Percentiles rank a stretch among this genome's conserved stretches.
Evolutionary conservation across 2,888 invertebrate species (phyloP).

Genomic region (Syrista parreyssii): DNA sequence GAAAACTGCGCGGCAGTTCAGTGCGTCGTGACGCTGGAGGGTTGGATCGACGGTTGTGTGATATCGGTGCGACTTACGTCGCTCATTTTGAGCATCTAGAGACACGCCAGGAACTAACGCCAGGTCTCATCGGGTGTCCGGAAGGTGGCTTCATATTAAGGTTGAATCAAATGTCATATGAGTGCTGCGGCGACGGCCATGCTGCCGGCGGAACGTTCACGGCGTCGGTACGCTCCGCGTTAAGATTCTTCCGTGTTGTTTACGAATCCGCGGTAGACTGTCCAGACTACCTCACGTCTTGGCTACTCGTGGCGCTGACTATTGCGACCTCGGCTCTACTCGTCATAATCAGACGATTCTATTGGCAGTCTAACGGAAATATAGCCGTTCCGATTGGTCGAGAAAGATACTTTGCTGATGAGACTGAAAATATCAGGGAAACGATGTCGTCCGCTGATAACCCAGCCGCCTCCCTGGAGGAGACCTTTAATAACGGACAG

Average conservation of each 20-base stretch:
- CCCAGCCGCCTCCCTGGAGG: background rate
- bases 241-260: slow-evolving; percentile 17
- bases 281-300: background rate
- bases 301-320: background rate
- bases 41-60: background rate
- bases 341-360: no score
- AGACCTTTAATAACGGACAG: slow-evolving; percentile 7
- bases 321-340: background rate
- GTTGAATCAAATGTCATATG: slow-evolving; percentile 50
- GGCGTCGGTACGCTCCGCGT: slow-evolving; percentile 30
- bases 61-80: background rate
- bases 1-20: slow-evolving; percentile 42
- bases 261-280: slow-evolving; percentile 14
- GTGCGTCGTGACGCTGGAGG: slow-evolving; percentile 11
- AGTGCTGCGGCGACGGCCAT: slow-evolving; percentile 52
- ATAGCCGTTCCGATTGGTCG: no score
- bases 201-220: slow-evolving; percentile 44
- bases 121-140: background rate
- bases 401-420: no score
- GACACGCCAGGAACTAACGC: no score
- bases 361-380: no score
- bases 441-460: background rate
- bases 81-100: no score
- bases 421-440: background rate
- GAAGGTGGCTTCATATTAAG: background rate